Percentiles rank a stretch among this genome's conserved stretches.
phyloP scores from a whole-genome alignment of 2,888 invertebrate species.

The Tenthredo scrophulariae region DNA sequence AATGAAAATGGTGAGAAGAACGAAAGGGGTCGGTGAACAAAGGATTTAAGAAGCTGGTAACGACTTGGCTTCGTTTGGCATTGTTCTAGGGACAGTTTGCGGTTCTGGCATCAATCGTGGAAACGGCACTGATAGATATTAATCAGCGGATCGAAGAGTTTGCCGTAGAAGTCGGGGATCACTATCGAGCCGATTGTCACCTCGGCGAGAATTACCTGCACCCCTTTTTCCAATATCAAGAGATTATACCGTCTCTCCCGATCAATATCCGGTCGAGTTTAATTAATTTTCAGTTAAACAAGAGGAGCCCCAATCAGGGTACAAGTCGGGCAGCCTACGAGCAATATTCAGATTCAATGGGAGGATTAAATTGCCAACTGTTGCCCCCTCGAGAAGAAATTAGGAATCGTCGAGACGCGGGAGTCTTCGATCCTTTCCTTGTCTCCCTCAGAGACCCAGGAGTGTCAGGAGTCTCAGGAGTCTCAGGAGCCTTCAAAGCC shows the following conservation, averaged over 20 bases:
- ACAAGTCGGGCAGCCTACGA: conserved; percentile 20
- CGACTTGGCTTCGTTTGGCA: not conserved
- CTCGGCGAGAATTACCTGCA: conserved; percentile 21
- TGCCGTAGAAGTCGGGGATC: not conserved
- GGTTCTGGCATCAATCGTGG: conserved; percentile 38
- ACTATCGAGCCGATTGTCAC: conserved; percentile 32
- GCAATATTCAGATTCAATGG: conserved; percentile 34
- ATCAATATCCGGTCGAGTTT: conserved; percentile 45
- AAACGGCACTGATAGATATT: conserved; percentile 44
- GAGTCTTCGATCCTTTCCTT: conserved; percentile 13
- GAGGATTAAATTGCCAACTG: conserved; percentile 34
- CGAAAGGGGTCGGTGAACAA: not conserved
- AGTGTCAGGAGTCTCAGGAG: not conserved
- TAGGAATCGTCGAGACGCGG: conserved; percentile 28
- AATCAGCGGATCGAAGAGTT: conserved; percentile 43
- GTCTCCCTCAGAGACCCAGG: not conserved
- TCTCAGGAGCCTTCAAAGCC: conserved; percentile 37
- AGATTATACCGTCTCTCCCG: conserved; percentile 40
- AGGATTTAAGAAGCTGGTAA: not conserved
- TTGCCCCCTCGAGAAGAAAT: conserved; percentile 41
- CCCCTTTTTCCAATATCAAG: conserved; percentile 51
- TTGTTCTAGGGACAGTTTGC: conserved; percentile 47
- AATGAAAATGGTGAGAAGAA: conserved; percentile 20
- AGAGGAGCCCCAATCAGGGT: conserved; percentile 35
- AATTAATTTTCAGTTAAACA: conserved; percentile 49